phyloP scores from a whole-genome alignment of 2,888 invertebrate genomes.

The Lampropteryx suffumata region DNA sequence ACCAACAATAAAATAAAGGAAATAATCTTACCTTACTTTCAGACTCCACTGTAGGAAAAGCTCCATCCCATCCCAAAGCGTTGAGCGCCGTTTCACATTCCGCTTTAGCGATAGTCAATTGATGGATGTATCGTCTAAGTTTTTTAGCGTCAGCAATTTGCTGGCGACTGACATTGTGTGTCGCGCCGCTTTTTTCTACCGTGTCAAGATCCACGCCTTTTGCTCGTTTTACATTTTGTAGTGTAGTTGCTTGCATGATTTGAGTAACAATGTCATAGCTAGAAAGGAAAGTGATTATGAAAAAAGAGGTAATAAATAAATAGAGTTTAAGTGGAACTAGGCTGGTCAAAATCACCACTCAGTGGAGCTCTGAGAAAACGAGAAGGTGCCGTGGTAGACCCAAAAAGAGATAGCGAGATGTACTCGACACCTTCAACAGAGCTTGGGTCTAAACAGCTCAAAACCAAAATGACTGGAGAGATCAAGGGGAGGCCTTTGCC shows the following conservation, averaged over 20 bases:
- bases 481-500: too few relatives aligned
- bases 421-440: too few relatives aligned
- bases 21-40: conserved; percentile 62
- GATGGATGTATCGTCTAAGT: conserved; percentile 91
- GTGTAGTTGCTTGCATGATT: conserved; percentile 96
- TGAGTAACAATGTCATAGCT: conserved; percentile 94
- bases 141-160: conserved; percentile 92
- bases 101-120: conserved; percentile 90
- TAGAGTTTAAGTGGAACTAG: too few relatives aligned
- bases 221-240: conserved; percentile 93
- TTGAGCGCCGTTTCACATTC: conserved; percentile 91
- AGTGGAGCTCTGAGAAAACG: too few relatives aligned
- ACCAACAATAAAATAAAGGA: too few relatives aligned
- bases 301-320: too few relatives aligned
- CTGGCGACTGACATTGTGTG: conserved; percentile 86
- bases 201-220: conserved; percentile 89
- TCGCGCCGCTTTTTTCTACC: conserved; percentile 75
- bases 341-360: too few relatives aligned
- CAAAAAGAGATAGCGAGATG: too few relatives aligned
- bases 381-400: too few relatives aligned
- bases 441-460: too few relatives aligned
- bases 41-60: conserved; percentile 82
- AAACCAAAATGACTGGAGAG: too few relatives aligned
- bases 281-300: too few relatives aligned
- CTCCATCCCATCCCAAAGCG: conserved; percentile 90